Evolutionary conservation across 2,888 invertebrate genomes (phyloP).

Genomic region (Phytoseiulus persimilis): DNA sequence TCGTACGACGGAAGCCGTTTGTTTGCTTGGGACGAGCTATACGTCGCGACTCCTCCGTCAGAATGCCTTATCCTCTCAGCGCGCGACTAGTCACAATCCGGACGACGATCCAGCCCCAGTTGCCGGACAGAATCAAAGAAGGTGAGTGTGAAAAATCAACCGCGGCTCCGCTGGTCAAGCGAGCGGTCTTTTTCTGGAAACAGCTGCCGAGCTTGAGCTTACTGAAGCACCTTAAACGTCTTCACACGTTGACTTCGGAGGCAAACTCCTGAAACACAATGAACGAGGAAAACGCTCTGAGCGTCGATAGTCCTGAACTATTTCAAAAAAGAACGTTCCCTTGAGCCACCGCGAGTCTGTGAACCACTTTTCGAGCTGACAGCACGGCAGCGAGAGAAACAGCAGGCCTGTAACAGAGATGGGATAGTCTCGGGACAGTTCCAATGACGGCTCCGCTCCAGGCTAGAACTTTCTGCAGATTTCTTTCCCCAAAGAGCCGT

Average conservation of each 20-base stretch:
- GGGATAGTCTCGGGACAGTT: neutral
- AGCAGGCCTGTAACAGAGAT: neutral
- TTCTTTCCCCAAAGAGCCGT: no score
- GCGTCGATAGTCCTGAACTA: no score
- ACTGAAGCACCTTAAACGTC: no score
- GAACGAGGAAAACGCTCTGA: no score
- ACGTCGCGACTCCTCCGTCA: neutral
- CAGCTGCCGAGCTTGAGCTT: no score
- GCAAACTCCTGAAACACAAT: no score
- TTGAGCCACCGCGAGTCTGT: neutral
- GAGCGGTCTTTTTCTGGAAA: neutral
- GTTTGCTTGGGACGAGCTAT: no score
- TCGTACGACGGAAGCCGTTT: no score
- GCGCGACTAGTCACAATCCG: conserved; percentile 18
- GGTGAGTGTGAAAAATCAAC: neutral
- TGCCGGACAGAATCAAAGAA: conserved; percentile 33
- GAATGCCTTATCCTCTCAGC: conserved; percentile 20
- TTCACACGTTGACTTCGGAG: no score
- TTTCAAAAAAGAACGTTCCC: neutral
- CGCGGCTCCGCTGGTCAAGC: neutral
- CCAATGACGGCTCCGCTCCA: neutral
- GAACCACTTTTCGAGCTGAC: neutral
- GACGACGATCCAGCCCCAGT: conserved; percentile 9
- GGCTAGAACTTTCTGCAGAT: no score
- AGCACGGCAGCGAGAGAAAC: neutral